Evolutionary conservation across 2,113 vertebrate species (phyloP).

Genomic region (Cyphomyrus discorhynchus): DNA sequence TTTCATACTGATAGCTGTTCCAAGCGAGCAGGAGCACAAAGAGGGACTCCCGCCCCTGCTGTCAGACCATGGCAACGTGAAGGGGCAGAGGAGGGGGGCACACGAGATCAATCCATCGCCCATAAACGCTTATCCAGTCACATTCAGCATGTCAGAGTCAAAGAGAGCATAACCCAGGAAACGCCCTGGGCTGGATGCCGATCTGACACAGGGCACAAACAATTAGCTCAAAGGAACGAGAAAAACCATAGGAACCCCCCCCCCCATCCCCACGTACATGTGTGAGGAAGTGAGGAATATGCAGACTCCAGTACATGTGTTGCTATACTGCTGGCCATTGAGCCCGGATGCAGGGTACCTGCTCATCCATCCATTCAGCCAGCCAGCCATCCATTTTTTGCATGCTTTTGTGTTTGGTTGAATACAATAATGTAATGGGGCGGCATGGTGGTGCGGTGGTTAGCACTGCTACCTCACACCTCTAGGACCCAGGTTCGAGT

Average conservation of each 20-base stretch:
- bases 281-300: background rate
- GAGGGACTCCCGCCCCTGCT: background rate
- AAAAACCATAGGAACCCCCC: background rate
- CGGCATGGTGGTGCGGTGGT: no score
- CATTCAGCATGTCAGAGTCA: background rate
- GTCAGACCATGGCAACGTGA: background rate
- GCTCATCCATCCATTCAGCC: background rate
- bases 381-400: background rate
- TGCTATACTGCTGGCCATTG: background rate
- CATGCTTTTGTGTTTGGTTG: background rate
- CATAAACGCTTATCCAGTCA: background rate
- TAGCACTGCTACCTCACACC: no score
- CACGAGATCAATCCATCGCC: background rate
- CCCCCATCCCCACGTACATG: background rate
- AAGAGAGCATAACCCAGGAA: background rate
- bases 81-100: background rate
- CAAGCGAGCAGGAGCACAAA: background rate
- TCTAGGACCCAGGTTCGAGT: no score
- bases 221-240: background rate
- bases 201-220: background rate
- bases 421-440: background rate
- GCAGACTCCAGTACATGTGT: background rate
- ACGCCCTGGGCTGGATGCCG: background rate
- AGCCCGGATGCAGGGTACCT: background rate
- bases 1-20: background rate